A percentile compares a stretch with the other conserved stretches of the same genome.
Conservation (phyloP, 2,797 vertebrate genomes). For the Lutjanus argentimaculatus region DNA sequence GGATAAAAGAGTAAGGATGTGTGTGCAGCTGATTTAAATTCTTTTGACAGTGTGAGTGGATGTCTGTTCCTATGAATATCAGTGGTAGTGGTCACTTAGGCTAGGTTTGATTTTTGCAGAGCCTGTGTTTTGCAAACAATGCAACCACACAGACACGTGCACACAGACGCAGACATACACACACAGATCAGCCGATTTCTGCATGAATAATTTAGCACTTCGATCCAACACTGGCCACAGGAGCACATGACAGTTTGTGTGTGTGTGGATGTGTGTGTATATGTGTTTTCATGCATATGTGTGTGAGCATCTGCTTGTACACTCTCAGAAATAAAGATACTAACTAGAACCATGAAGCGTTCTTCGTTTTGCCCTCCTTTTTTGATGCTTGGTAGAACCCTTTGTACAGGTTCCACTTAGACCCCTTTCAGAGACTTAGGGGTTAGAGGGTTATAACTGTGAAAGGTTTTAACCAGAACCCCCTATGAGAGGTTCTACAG, state of each 20-base stretch:
- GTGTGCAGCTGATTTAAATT: conserved; percentile 16
- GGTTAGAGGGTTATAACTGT: too few species aligned
- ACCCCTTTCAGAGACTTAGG: too few species aligned
- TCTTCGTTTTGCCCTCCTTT: too few species aligned
- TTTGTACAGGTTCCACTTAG: too few species aligned
- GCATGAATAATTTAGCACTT: conserved; percentile 83
- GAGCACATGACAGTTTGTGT: conserved; percentile 39
- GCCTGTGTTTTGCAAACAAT: conserved; percentile 68
- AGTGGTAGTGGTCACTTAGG: conserved; percentile 34
- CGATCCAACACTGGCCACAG: conserved; percentile 69
- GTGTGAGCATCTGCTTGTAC: conserved; percentile 1
- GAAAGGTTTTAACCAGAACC: too few species aligned
- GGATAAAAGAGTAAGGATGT: conserved; percentile 1
- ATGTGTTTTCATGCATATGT: not conserved
- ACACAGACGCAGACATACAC: conserved; percentile 27
- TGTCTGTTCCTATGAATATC: conserved; percentile 32
- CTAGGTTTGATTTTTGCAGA: conserved; percentile 37
- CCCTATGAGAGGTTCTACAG: too few species aligned
- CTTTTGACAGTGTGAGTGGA: not conserved
- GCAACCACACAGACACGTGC: conserved; percentile 20
- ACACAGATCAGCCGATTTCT: conserved; percentile 48
- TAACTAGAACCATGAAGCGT: too few species aligned
- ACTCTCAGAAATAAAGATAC: too few species aligned
- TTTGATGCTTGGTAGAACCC: too few species aligned
- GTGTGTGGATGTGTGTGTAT: conserved; percentile 1